Conservation (phyloP, 2,888 invertebrate genomes). For the Macrosiphum euphorbiae region DNA sequence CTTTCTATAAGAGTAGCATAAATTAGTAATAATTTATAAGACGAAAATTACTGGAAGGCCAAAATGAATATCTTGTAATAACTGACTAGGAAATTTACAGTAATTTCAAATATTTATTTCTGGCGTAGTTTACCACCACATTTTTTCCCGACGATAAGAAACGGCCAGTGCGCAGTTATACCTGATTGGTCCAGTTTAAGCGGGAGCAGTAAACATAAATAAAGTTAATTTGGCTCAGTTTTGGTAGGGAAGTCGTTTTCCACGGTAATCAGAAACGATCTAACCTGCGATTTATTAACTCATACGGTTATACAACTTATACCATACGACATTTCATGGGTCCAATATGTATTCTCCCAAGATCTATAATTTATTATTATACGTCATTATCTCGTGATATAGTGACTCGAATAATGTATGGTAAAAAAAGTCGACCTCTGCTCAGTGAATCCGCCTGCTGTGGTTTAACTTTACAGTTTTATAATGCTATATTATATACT, state of each 20-base stretch:
- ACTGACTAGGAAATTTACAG: not conserved
- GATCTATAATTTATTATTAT: too few relatives aligned
- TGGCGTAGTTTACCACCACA: not conserved
- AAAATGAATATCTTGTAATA: not conserved
- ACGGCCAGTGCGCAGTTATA: not conserved
- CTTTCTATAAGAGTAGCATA: not conserved
- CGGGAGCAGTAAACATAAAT: not conserved
- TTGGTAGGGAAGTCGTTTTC: not conserved
- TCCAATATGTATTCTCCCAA: not conserved
- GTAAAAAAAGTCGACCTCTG: not conserved
- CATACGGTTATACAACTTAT: not conserved
- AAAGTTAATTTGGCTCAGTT: not conserved
- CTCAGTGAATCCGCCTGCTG: too few relatives aligned
- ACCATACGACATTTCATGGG: not conserved
- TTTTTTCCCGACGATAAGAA: not conserved
- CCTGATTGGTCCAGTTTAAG: too few relatives aligned
- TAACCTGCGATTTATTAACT: conserved; percentile 2
- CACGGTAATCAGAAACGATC: not conserved
- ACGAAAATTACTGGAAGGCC: not conserved
- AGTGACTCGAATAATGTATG: not conserved
- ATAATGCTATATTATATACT: too few relatives aligned
- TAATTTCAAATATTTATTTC: not conserved
- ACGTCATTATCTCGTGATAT: not conserved
- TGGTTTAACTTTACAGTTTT: too few relatives aligned
- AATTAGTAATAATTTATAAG: not conserved